A percentile compares a stretch with the other conserved stretches of the same genome.
Evolutionary conservation across 2,113 vertebrate genomes (phyloP).

Genomic region (Pogona vitticeps): DNA sequence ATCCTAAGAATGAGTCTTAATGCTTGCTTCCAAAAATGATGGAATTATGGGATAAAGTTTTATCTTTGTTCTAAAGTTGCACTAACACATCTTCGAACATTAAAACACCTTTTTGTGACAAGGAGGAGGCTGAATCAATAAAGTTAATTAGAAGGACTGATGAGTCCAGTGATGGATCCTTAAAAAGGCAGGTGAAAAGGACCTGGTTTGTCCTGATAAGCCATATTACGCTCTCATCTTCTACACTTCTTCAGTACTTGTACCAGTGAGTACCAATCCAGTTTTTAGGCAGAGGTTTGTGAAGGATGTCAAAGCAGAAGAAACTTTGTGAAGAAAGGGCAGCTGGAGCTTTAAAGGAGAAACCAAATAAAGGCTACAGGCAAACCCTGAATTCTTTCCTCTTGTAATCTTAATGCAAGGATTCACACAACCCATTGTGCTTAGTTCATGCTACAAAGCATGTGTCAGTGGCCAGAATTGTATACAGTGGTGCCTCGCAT

Average conservation of each 20-base stretch:
- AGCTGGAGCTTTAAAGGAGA: not conserved
- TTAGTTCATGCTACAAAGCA: not conserved
- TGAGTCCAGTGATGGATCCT: no score
- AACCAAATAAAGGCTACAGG: not conserved
- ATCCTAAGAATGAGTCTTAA: no score
- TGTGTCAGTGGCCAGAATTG: no score
- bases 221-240: not conserved
- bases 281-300: not conserved
- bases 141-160: no score
- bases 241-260: not conserved
- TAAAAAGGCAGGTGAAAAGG: not conserved
- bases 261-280: not conserved
- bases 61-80: not conserved
- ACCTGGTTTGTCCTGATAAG: not conserved
- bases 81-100: not conserved
- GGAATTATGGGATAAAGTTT: no score
- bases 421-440: not conserved
- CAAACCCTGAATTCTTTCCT: not conserved
- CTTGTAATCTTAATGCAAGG: not conserved
- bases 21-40: no score
- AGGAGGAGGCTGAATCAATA: not conserved
- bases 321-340: not conserved
- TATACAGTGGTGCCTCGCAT: no score
- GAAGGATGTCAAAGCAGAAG: not conserved
- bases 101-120: not conserved